Conservation (phyloP, 2,797 vertebrate species). For the Chloroceryle amazona region DNA sequence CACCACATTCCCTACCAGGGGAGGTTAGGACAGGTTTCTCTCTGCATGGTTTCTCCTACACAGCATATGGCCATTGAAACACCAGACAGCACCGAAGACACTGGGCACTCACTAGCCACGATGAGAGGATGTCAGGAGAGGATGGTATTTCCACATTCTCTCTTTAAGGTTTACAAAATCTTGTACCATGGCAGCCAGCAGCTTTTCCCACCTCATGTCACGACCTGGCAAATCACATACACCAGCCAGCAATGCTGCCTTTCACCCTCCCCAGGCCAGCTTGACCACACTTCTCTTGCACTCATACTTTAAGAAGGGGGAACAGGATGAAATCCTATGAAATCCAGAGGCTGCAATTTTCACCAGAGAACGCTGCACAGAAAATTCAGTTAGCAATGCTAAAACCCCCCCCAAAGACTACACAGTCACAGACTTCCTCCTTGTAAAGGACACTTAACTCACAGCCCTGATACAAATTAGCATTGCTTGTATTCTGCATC, state of each 20-base stretch:
- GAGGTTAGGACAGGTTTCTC: not conserved
- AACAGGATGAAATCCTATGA: not conserved
- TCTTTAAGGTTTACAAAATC: not conserved
- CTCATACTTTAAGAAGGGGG: not conserved
- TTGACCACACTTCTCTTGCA: not conserved
- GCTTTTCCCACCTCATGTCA: not conserved
- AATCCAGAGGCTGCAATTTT: not conserved
- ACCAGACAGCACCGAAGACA: not conserved
- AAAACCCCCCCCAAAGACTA: fast-evolving
- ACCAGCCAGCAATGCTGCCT: not conserved
- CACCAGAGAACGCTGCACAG: not conserved
- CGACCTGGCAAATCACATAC: not conserved
- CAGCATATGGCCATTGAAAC: not conserved
- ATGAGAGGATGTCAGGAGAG: not conserved
- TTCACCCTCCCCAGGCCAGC: not conserved
- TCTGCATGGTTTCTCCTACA: not conserved
- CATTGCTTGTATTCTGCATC: not conserved
- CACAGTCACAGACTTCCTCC: not conserved
- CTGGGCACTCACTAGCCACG: fast-evolving
- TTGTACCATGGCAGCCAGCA: not conserved
- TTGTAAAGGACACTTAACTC: not conserved
- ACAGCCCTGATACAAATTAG: not conserved
- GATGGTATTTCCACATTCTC: not conserved
- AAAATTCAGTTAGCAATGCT: not conserved
- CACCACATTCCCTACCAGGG: not conserved